Evolutionary conservation across 37 sponge, comb jelly and placozoan genomes (phyloP), one percentile per base, ranked within the genome.

Genomic region (Geodia barretti): DNA sequence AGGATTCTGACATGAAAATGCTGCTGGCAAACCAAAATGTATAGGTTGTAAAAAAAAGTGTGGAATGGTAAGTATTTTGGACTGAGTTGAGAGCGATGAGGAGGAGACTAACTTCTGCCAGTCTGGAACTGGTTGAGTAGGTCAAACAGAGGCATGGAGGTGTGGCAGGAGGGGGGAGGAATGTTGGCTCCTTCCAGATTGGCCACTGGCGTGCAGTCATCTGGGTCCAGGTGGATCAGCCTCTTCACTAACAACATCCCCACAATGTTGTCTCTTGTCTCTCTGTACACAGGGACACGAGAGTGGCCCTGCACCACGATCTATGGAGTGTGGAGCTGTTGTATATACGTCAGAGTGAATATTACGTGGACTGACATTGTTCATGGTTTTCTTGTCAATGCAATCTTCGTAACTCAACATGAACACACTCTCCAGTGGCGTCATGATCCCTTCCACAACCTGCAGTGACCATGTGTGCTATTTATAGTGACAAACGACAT

Each of bases 261-360:
- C 42, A 86, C 79, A 0, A 94, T 64, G 70, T 94, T 91, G 4
- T 68, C 54, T 17, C 31, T 28, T 0, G 17, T 38, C 0, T 39
- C 89, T 25, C 80, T 38, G 61, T 84, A 94, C 20, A 94, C 64
- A 1, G 95, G 95, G 36, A 94, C 75, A 23, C 95, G 79, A 25
- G 95, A 94, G 64, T 90, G 89, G 19, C 95, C 95, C 8, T 17
- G 40, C n/a, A n/a, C n/a, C n/a, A n/a, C n/a, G n/a, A n/a, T n/a
- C n/a, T n/a, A n/a, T n/a, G n/a, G n/a, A n/a, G n/a, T n/a, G n/a
- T n/a, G n/a, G n/a, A n/a, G n/a, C n/a, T n/a, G n/a, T n/a, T n/a
- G n/a, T n/a, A n/a, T n/a, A n/a, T n/a, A n/a, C n/a, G n/a, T n/a
- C n/a, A n/a, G n/a, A n/a, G n/a, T n/a, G n/a, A n/a, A 19, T 28